These are phyloP conservation scores for Orchesellides sinensis DNA, from an alignment of 2,888 invertebrate species.

Conservation along the genomic window DNA sequence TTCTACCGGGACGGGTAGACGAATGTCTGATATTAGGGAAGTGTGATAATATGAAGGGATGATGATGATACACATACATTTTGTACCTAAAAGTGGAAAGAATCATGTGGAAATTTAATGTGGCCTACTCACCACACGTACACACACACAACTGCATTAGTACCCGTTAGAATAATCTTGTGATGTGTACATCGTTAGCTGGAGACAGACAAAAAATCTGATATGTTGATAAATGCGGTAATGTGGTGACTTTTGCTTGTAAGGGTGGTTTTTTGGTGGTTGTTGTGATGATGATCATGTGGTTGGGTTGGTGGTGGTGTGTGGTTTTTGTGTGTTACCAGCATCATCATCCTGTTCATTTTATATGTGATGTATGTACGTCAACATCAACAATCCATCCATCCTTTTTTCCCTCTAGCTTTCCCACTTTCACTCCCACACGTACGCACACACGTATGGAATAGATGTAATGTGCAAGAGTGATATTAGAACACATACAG, in stretches of 20 bases:
- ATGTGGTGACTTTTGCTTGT: slow-evolving; percentile 11
- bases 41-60: slow-evolving; percentile 28
- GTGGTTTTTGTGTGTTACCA: neutral
- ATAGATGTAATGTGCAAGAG: neutral
- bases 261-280: neutral
- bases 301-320: slow-evolving; percentile 1
- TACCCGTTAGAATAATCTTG: too few relatives aligned
- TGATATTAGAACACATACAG: slow-evolving; percentile 7
- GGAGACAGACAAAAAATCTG: neutral
- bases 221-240: slow-evolving; percentile 25
- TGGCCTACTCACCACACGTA: too few relatives aligned
- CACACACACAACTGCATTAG: too few relatives aligned
- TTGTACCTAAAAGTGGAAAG: too few relatives aligned
- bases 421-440: neutral
- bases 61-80: too few relatives aligned
- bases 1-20: slow-evolving; percentile 30
- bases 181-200: too few relatives aligned
- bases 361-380: neutral
- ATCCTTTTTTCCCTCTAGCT: neutral
- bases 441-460: neutral
- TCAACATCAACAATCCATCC: neutral
- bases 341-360: neutral
- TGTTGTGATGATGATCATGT: neutral
- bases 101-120: too few relatives aligned
- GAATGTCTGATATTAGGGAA: neutral